Evolutionary conservation across 1,140 invertebrate genomes (phyloP).

Genomic region (Trichoplusia ni): DNA sequence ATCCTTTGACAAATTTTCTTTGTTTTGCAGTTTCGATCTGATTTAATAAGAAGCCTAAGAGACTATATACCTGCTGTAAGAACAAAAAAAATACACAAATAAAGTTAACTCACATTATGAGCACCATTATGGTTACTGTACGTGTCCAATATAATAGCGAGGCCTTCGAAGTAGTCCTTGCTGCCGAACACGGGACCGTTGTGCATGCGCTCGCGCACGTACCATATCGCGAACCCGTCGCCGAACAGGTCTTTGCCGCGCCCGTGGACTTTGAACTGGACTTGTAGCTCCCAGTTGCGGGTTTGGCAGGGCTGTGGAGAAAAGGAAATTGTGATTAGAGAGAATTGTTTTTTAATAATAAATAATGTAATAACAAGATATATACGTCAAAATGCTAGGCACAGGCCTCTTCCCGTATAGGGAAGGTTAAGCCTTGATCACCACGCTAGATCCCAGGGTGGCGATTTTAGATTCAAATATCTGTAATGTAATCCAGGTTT

Average conservation of each 20-base stretch:
- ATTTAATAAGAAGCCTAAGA: no score
- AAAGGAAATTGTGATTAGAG: not conserved
- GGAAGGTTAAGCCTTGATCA: no score
- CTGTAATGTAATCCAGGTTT: no score
- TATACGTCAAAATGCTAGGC: no score
- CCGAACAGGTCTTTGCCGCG: conserved; percentile 97
- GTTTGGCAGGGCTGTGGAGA: conserved; percentile 88
- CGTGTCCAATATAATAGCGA: conserved; percentile 98
- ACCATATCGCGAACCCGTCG: conserved; percentile 99
- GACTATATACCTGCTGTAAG: not conserved
- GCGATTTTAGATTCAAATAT: no score
- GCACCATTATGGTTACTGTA: conserved; percentile 99
- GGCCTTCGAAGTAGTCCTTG: conserved; percentile 94
- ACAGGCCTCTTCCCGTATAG: no score
- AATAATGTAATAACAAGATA: no score
- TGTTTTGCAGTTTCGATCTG: no score
- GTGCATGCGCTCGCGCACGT: conserved; percentile 94
- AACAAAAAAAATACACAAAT: not conserved
- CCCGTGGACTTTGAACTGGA: conserved; percentile 98
- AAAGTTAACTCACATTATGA: conserved; percentile 63
- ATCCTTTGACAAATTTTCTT: no score
- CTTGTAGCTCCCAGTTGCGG: conserved; percentile 97
- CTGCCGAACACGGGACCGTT: conserved; percentile 97
- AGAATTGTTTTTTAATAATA: not conserved
- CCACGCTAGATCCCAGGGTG: no score